Percentiles rank a stretch among this genome's conserved stretches.
phyloP scores from a whole-genome alignment of 2,888 invertebrate species.

The Limnephilus marmoratus region DNA sequence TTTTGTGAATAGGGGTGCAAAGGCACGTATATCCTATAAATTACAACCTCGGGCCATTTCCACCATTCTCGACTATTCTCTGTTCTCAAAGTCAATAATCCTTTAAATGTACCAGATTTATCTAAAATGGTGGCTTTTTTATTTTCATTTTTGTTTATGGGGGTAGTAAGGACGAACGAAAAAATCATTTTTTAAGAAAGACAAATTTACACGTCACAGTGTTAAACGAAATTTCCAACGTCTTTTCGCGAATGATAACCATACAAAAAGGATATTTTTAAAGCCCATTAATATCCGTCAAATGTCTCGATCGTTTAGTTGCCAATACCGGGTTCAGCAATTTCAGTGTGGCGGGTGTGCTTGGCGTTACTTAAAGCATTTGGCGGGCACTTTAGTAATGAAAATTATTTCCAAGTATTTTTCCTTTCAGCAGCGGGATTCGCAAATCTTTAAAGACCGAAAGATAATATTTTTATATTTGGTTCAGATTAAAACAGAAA shows the following conservation, averaged over 20 bases:
- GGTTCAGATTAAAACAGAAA: background rate
- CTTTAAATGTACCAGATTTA: background rate
- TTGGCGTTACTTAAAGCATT: conserved; percentile 22
- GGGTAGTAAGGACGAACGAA: background rate
- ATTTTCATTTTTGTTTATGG: background rate
- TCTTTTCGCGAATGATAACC: background rate
- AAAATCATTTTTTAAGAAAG: background rate
- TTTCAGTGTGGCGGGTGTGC: conserved; percentile 4
- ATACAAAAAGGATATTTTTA: conserved; percentile 16
- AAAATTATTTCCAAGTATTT: background rate
- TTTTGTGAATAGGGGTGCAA: background rate
- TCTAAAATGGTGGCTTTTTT: background rate
- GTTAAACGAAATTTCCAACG: background rate
- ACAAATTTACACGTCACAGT: background rate
- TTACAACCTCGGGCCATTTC: background rate
- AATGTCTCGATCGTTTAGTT: conserved; percentile 33
- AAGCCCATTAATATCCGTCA: conserved; percentile 56
- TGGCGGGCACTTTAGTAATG: conserved; percentile 29
- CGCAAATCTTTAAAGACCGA: background rate
- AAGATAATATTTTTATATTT: background rate
- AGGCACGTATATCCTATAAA: conserved; percentile 36
- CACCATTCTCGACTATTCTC: background rate
- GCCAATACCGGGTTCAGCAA: conserved; percentile 8
- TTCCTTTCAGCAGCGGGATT: background rate
- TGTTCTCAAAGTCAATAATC: background rate